Percentiles rank a stretch among this genome's conserved stretches.
Evolutionary conservation across 2,797 vertebrate genomes (phyloP).

Genomic region (Nothura maculosa): DNA sequence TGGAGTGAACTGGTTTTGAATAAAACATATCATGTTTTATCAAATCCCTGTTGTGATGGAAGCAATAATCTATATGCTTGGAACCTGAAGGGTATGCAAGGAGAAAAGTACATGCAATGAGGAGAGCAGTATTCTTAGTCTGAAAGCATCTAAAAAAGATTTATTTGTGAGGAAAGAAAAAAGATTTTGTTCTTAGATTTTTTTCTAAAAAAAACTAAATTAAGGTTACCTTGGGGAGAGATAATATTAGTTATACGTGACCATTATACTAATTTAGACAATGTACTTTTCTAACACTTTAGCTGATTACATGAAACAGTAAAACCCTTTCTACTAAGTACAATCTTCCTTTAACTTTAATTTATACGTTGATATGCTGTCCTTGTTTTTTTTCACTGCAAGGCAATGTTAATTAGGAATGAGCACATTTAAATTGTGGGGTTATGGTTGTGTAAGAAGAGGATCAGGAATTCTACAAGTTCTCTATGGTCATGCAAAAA

Average conservation of each 20-base stretch:
- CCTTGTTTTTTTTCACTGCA: not conserved
- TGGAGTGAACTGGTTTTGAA: slow-evolving; percentile 65
- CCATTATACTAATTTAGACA: slow-evolving; percentile 5
- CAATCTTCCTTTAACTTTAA: not conserved
- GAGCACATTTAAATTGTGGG: not conserved
- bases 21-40: slow-evolving; percentile 76
- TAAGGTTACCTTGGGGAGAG: not conserved
- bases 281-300: not conserved
- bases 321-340: not conserved
- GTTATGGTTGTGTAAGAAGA: not conserved
- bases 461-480: not conserved
- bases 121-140: slow-evolving; percentile 50
- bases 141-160: slow-evolving; percentile 28
- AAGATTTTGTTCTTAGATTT: not conserved
- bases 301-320: not conserved
- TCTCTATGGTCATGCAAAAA: not conserved
- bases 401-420: not conserved
- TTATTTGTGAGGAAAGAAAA: not conserved
- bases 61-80: slow-evolving; percentile 61
- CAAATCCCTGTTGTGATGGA: slow-evolving; percentile 71
- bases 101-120: slow-evolving; percentile 48
- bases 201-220: not conserved
- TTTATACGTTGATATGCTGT: not conserved
- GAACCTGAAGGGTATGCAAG: slow-evolving; percentile 72
- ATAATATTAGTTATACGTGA: not conserved